Conservation (phyloP, 2,888 invertebrate genomes). For the Aphrophora alni region DNA sequence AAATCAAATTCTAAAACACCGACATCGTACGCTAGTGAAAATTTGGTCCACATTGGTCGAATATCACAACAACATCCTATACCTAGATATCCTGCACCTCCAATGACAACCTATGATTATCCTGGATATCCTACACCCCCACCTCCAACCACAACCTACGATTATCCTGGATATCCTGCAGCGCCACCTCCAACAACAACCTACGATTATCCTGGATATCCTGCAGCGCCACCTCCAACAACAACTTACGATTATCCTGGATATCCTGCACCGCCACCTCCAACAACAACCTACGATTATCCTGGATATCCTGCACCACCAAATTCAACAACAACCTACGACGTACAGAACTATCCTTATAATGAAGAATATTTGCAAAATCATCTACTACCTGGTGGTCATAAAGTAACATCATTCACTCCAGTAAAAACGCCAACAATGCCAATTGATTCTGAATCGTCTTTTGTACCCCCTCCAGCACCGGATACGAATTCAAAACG, state of each 20-base stretch:
- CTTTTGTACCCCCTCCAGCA: constrained; percentile 51
- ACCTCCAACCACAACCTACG: constrained; percentile 45
- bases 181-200: constrained; percentile 43
- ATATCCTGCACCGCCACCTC: constrained; percentile 23
- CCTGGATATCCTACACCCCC: too few species aligned
- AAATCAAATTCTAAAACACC: constrained; percentile 56
- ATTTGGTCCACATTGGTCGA: constrained; percentile 50
- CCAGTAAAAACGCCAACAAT: constrained; percentile 58
- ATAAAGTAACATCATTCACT: constrained; percentile 64
- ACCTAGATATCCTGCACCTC: constrained; percentile 27
- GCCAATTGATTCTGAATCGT: constrained; percentile 27
- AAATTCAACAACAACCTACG: not conserved
- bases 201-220: too few species aligned
- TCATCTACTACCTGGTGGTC: constrained; percentile 54
- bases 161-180: too few species aligned
- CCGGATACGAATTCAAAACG: constrained; percentile 53
- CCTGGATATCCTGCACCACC: constrained; percentile 34
- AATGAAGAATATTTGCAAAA: constrained; percentile 39
- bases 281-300: constrained; percentile 37
- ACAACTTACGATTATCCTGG: constrained; percentile 44
- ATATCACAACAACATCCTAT: constrained; percentile 49
- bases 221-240: constrained; percentile 41
- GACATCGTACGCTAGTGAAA: constrained; percentile 40
- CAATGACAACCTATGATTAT: constrained; percentile 40
- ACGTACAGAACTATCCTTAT: constrained; percentile 26